Conservation (phyloP, 2,888 invertebrate species). For the Brachyptera risi region DNA sequence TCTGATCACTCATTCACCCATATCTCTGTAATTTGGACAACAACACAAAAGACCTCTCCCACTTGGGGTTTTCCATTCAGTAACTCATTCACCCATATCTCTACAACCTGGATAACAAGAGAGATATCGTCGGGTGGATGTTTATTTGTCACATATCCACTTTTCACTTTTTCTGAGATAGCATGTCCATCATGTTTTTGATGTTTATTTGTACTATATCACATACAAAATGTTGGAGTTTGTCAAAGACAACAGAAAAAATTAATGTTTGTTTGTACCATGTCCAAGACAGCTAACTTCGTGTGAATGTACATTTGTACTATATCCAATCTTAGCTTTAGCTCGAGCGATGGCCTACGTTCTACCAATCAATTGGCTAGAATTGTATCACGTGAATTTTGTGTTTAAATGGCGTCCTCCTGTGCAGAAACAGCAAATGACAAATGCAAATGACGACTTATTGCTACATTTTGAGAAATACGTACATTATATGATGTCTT, state of each 20-base stretch:
- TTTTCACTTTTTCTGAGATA: background rate
- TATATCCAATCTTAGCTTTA: no score
- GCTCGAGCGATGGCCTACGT: no score
- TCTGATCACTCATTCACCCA: no score
- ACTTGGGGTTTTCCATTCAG: no score
- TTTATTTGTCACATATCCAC: background rate
- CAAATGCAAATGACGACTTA: background rate
- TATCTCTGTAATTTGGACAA: no score
- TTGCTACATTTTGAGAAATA: background rate
- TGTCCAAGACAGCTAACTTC: background rate
- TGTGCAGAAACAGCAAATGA: background rate
- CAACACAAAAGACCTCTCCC: no score
- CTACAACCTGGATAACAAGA: no score
- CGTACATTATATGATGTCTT: background rate
- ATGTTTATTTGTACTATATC: background rate
- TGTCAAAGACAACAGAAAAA: background rate
- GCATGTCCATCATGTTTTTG: background rate
- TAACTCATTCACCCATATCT: no score
- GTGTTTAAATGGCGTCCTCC: background rate
- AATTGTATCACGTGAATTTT: background rate
- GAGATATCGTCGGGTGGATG: background rate
- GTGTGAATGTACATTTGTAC: background rate
- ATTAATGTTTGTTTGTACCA: constrained; percentile 1
- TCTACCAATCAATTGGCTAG: background rate
- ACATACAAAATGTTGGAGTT: no score